These are phyloP conservation scores for Rhyacichthys aspro DNA, from an alignment of 2,797 vertebrate genomes.

Conservation along the genomic window DNA sequence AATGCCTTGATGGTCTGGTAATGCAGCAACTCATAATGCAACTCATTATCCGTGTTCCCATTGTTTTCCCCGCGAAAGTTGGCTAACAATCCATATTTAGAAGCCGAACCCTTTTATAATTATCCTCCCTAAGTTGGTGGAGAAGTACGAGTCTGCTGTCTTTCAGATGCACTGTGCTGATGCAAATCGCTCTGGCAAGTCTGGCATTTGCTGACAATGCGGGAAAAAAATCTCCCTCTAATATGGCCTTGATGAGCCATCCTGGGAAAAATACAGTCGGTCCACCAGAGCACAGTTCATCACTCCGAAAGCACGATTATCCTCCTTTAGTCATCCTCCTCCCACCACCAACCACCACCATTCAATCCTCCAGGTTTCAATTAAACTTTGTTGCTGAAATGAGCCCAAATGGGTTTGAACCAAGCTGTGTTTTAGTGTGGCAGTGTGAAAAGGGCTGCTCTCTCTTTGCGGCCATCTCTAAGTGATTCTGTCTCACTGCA, in stretches of 20 bases:
- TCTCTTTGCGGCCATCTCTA: no score
- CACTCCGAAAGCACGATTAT: slow-evolving; percentile 40
- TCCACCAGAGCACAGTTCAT: slow-evolving; percentile 46
- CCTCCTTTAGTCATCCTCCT: slow-evolving; percentile 26
- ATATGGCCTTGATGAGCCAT: slow-evolving; percentile 72
- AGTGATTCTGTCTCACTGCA: slow-evolving; percentile 3
- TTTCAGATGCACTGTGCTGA: slow-evolving; percentile 73
- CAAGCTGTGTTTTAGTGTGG: no score
- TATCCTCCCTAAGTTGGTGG: slow-evolving; percentile 31
- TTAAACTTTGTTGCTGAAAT: slow-evolving; percentile 62
- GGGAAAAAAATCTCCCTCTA: slow-evolving; percentile 59
- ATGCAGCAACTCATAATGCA: no score
- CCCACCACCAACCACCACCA: background rate
- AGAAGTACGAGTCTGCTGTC: slow-evolving; percentile 45
- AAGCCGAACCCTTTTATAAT: slow-evolving; percentile 23
- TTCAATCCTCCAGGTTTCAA: slow-evolving; percentile 43
- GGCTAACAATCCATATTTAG: slow-evolving; percentile 32
- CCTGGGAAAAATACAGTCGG: slow-evolving; percentile 64
- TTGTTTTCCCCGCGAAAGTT: background rate
- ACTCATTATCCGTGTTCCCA: no score
- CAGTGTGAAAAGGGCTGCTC: no score
- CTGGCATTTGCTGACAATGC: slow-evolving; percentile 79
- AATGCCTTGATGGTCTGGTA: no score
- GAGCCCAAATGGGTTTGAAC: slow-evolving; percentile 34
- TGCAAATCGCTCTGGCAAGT: slow-evolving; percentile 73